phyloP scores from a whole-genome alignment of 2,888 invertebrate genomes.

The Thera britannica region DNA sequence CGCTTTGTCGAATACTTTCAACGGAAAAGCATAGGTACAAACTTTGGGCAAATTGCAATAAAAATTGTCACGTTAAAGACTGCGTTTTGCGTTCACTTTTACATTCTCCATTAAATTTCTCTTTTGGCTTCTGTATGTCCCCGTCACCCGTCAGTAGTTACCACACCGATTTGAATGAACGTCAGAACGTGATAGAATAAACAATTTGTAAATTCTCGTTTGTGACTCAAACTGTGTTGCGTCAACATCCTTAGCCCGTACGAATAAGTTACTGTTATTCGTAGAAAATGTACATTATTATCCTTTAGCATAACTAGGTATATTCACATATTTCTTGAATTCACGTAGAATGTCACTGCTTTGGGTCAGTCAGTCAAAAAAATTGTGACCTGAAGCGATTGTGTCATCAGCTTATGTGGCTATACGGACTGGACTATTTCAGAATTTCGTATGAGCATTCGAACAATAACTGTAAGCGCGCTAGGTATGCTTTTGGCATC shows the following conservation, averaged over 20 bases:
- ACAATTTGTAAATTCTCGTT: background rate
- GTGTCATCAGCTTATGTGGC: background rate
- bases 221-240: slow-evolving; percentile 3
- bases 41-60: background rate
- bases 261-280: too few relatives aligned
- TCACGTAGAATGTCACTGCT: background rate
- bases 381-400: background rate
- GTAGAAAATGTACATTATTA: background rate
- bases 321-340: background rate
- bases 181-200: background rate
- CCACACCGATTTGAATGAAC: slow-evolving; percentile 3
- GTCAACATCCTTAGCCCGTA: background rate
- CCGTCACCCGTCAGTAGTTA: background rate
- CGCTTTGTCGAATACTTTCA: background rate
- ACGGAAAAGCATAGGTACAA: background rate
- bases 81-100: slow-evolving; percentile 4
- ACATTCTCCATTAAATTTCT: slow-evolving; percentile 1
- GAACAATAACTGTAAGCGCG: slow-evolving; percentile 10
- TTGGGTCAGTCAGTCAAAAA: background rate
- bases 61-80: background rate
- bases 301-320: background rate
- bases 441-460: slow-evolving; percentile 7
- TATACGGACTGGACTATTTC: slow-evolving; percentile 10
- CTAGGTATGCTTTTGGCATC: slow-evolving; percentile 20
- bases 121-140: background rate